Percentiles rank a stretch among this genome's conserved stretches.
Evolutionary conservation across 2,113 vertebrate genomes (phyloP).

Genomic region (Salvelinus alpinus): DNA sequence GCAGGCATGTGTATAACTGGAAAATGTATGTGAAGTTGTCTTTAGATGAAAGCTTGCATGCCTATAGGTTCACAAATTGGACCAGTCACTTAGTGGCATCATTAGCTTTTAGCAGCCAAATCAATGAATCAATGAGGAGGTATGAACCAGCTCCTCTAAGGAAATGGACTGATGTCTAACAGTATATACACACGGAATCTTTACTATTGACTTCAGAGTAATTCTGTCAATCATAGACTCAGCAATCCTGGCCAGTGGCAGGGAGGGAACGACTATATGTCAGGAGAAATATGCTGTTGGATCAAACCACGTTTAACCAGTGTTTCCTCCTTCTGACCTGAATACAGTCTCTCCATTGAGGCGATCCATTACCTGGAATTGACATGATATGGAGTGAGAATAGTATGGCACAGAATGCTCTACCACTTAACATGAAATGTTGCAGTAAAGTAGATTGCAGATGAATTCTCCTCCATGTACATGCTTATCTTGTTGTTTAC

Average conservation of each 20-base stretch:
- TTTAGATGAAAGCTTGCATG: slow-evolving; percentile 51
- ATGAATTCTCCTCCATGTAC: too few relatives aligned
- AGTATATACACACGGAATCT: slow-evolving; percentile 50
- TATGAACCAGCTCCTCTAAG: slow-evolving; percentile 69
- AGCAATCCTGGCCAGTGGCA: slow-evolving; percentile 8
- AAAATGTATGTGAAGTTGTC: too few relatives aligned
- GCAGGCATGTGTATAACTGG: too few relatives aligned
- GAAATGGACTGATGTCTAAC: slow-evolving; percentile 58
- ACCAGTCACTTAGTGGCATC: slow-evolving; percentile 75
- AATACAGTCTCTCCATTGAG: too few relatives aligned
- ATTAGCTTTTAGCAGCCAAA: slow-evolving; percentile 76
- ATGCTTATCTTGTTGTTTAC: not conserved
- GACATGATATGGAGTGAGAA: too few relatives aligned
- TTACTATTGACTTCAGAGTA: slow-evolving; percentile 73
- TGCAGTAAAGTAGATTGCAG: too few relatives aligned
- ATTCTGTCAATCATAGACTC: slow-evolving; percentile 65
- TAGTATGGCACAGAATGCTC: too few relatives aligned
- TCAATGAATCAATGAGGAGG: slow-evolving; percentile 73
- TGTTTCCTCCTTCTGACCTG: not conserved
- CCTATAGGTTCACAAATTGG: slow-evolving; percentile 60
- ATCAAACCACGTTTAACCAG: slow-evolving; percentile 8
- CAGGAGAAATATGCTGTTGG: slow-evolving; percentile 66
- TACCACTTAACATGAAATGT: too few relatives aligned
- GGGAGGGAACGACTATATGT: slow-evolving; percentile 65
- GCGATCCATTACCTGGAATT: too few relatives aligned